Evolutionary conservation across 2,113 vertebrate species (phyloP), one percentile per base, ranked within the genome.

Genomic region (Zosterops pallidus): DNA sequence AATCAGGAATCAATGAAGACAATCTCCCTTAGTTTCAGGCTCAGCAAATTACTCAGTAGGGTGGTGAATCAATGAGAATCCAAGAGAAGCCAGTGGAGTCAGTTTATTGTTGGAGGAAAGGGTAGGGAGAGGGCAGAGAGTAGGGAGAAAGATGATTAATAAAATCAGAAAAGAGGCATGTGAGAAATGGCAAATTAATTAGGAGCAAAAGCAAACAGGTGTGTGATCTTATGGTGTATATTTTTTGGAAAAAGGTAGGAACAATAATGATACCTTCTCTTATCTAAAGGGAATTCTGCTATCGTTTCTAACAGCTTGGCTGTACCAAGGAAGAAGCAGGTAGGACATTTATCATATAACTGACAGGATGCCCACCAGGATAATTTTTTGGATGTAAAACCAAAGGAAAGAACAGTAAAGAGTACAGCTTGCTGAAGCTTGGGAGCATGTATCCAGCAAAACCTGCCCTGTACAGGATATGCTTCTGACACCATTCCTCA

Each of bases 1-100:
- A 91, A 94, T 94, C 85, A 93, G 68, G 79, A 94, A 91, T 92
- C 95, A 88, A 64, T 81, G 75, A 80, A 90, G 81, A 95, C 82
- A 74, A 94, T 82, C 63, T 85, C 63, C 63, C 47, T 87, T 42
- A 77, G 42, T 92, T 95, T 87, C 89, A 91, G 64, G 62, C 84
- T 84, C 67, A 69, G 53, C 53, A 89, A 84, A 85, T 94, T 84
- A 87, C 57, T 94, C 6, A 2, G 65, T 65, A 42, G 0, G 12
- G 55, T 81, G 56, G 74, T 86, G 55, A 94, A 92, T 86, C 91
- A 89, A 59, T 65, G 78, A 91, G 86, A 92, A 89, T 76, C 46
- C 47, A 82, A 56, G 22, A 82, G 46, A 95, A 90, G 37, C 33
- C 72, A 62, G 20, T 57, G 29, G 44, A 90, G 55, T 72, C 63